Evolutionary conservation across 2,797 vertebrate species (phyloP).

Genomic region (Notolabrus celidotus): DNA sequence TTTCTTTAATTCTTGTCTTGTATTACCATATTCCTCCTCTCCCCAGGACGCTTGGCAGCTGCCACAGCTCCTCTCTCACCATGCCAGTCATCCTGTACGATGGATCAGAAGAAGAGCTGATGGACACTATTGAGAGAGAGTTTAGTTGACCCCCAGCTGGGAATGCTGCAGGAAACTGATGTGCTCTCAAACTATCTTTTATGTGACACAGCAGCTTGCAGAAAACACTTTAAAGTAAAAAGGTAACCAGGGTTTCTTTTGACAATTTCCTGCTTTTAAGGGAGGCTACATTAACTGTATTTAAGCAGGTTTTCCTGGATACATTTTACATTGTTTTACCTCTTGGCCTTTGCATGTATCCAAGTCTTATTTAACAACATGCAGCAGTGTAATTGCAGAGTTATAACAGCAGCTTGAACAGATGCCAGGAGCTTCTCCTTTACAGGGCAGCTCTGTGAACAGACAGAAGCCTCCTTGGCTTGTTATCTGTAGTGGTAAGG

Average conservation of each 20-base stretch:
- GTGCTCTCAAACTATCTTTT: background rate
- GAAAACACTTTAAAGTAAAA: background rate
- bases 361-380: constrained; percentile 59
- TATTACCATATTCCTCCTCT: constrained; percentile 28
- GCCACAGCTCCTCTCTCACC: constrained; percentile 56
- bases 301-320: constrained; percentile 16
- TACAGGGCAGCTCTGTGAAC: constrained; percentile 21
- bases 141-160: constrained; percentile 76
- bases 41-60: constrained; percentile 66
- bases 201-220: constrained; percentile 5
- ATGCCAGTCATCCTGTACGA: constrained; percentile 79
- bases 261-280: constrained; percentile 39
- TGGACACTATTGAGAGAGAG: constrained; percentile 86
- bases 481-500: constrained; percentile 39
- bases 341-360: constrained; percentile 4
- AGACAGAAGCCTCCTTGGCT: constrained; percentile 29
- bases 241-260: constrained; percentile 34
- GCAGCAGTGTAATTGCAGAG: constrained; percentile 35
- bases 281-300: constrained; percentile 23
- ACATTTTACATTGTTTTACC: background rate
- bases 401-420: constrained; percentile 32
- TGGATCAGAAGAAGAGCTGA: constrained; percentile 86
- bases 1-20: background rate
- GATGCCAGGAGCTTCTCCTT: constrained; percentile 35
- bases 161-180: constrained; percentile 4